phyloP scores from a whole-genome alignment of 2,888 invertebrate species.

The Deilephila elpenor region DNA sequence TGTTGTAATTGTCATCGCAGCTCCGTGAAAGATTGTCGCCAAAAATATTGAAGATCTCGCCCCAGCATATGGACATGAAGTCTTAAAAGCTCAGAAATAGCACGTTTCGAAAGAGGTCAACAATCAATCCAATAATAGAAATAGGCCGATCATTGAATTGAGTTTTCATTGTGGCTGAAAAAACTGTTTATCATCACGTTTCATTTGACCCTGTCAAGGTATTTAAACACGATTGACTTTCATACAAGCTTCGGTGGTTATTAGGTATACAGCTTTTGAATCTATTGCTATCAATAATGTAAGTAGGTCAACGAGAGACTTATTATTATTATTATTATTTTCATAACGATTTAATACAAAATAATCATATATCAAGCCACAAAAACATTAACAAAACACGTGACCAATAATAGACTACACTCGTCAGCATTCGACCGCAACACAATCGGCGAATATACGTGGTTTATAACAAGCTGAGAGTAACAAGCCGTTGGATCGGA shows the following conservation, averaged over 20 bases:
- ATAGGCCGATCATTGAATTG: background rate
- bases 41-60: no score
- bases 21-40: no score
- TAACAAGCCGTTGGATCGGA: constrained; percentile 31
- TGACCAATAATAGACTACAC: background rate
- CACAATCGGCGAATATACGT: constrained; percentile 35
- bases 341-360: background rate
- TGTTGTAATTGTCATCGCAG: no score
- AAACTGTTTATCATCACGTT: background rate
- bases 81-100: background rate
- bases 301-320: no score
- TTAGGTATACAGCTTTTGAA: no score
- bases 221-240: background rate
- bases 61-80: no score
- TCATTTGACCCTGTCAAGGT: background rate
- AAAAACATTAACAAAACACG: background rate
- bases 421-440: background rate
- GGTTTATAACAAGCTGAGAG: constrained; percentile 48
- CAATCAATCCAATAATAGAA: background rate
- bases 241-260: background rate
- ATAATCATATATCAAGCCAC: background rate
- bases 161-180: background rate
- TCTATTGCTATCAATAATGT: no score
- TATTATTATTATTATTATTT: no score
- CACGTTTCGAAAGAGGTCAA: background rate